A percentile compares a stretch with the other conserved stretches of the same genome.
These are phyloP conservation scores for Tinea pellionella DNA, from an alignment of 2,888 invertebrate species.

Conservation along the genomic window DNA sequence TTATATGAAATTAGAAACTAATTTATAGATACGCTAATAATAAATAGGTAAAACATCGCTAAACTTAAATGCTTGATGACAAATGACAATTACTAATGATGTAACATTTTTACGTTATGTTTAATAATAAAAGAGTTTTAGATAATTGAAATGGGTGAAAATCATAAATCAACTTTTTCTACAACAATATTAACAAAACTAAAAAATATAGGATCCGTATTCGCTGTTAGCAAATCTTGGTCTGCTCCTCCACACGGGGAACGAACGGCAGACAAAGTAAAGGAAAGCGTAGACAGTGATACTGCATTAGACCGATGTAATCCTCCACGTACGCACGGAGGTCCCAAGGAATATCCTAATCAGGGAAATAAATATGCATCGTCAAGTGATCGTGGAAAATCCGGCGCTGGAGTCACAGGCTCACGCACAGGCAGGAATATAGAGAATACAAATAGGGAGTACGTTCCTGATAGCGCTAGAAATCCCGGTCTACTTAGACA, in stretches of 20 bases:
- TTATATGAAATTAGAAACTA: no score
- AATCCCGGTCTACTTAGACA: slow-evolving; percentile 54
- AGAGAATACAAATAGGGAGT: slow-evolving; percentile 29
- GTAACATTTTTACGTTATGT: background rate
- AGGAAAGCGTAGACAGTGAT: background rate
- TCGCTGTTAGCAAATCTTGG: background rate
- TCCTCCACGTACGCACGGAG: background rate
- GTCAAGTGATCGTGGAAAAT: slow-evolving; percentile 33
- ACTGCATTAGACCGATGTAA: background rate
- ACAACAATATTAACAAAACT: background rate
- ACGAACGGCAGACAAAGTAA: background rate
- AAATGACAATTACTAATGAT: no score
- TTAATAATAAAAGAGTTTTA: background rate
- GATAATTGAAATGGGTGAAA: background rate
- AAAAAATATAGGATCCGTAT: background rate
- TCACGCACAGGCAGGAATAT: slow-evolving; percentile 36
- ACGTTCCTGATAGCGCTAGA: slow-evolving; percentile 38
- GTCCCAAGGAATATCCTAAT: background rate
- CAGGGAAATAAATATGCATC: background rate
- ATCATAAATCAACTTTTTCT: background rate
- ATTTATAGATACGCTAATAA: no score
- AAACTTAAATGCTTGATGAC: no score
- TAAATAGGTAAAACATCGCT: no score
- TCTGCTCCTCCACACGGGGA: background rate
- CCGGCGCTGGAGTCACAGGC: slow-evolving; percentile 57